Evolutionary conservation across 2,888 invertebrate genomes (phyloP), one percentile per base, ranked within the genome.

Genomic region (Polietes domitor): DNA sequence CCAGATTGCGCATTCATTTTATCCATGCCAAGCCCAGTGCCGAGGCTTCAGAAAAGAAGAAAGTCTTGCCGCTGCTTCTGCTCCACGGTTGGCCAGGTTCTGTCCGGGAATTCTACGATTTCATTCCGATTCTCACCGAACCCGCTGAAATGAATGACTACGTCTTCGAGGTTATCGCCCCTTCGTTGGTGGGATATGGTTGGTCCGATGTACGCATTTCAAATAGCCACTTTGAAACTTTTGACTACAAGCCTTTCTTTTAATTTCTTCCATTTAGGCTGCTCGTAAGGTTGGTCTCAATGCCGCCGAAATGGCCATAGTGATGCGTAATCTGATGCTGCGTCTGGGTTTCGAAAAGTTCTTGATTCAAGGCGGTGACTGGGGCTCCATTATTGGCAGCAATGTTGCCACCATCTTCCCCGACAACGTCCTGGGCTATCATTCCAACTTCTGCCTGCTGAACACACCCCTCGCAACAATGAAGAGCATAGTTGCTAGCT

Each of bases 81-180:
- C 90, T 96, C 1, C 97, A 98, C 86, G 97, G 97, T n/a, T 97
- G 97, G 97, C 97, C 97, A 0, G 96, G 97, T 1, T 96, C 96
- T 0, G 92, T 97, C 17, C 93, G 95, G 3, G 97, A 97, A 90
- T 97, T 97, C 91, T 95, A 96, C 89, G 95, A 95, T 77, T 91
- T 96, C 19, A 95, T 96, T 75, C 96, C 96, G 0, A 88, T 94
- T 83, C 91, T 96, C 24, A 94, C 93, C 0, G 93, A 92, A 0
- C 93, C 93, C 0, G 90, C 92, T 2, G 88, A 92, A 0, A 93
- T 93, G 32, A 89, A 92, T n/a, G 92, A 94, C 58, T 94, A 94
- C 86, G 94, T 94, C 0, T 96, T 96, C 87, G 96, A 96, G 90
- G 91, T 96, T 80, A 93, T 96, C 17, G 93, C 92, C 0, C 96